Evolutionary conservation across 2,797 vertebrate genomes (phyloP), one percentile per base, ranked within the genome.

Genomic region (Alosa sapidissima): DNA sequence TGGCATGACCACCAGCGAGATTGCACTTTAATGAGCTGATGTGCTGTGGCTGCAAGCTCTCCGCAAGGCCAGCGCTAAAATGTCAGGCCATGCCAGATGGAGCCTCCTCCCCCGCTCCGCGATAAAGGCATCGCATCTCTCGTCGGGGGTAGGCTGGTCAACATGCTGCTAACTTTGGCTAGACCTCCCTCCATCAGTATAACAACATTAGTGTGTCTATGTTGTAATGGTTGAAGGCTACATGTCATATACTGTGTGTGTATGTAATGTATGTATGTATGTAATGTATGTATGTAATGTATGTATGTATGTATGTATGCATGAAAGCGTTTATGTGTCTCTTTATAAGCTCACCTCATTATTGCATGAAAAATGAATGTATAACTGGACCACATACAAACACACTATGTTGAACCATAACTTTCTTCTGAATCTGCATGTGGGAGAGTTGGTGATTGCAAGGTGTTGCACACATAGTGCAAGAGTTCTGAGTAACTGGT

Each of bases 1-100:
- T 89, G 87, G 90, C 91, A 91, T 92, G 92, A 92, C 89, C 87
- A 87, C 90, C 91, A 87, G 89, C 87, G 89, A 85, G 88, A 78
- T 78, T 78, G 72, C 36, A 19, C 72, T 78, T 45, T 78, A 78
- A 78, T 78, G 72, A 78, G 72, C 14, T 45, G 72, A 45, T 78
- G 45, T 78, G 72, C 72, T 78, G 72, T 47, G 41, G 72, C 72
- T 41, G 41, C 72, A 47, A 41, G 41, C 41, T 9, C 14, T 47
- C 36, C 16, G 41, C 16, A 78, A 78, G 36, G 45, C 36, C 14
- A 45, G 72, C 72, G 16, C 45, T 78, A 47, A 47, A 24, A 62
- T 62, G 58, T 62, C 58, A 24, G 58, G 6, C 58, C n/a, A 24
- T 21, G 9, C 55, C 19, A 58, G 55, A 62, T 62, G 55, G 19